Base-by-base conservation (phyloP, 2,797 vertebrate species). In the Columba guinea region DNA sequence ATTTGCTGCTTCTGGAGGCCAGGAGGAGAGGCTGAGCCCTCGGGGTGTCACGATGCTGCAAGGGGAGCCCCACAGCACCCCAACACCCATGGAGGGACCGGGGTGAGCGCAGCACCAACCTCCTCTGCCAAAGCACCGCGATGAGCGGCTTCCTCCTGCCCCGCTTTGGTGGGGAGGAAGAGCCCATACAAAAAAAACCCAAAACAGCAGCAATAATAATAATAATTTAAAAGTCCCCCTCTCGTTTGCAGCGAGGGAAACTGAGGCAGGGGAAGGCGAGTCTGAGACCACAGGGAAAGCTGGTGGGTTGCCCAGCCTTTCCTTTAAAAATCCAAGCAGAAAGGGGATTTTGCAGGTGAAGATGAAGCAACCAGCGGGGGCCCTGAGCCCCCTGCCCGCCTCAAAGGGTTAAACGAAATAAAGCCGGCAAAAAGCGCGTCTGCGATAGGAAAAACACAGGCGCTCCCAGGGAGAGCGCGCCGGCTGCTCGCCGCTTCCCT, bases 401-500 rank as follows among this genome's bases (percentile, higher is more conserved):
- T 71, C 55, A 34, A 95, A 94, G 94, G 93, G 95, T 96, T 97
- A 94, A 94, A 83, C 60, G 92, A 93, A 83, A 67, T 30, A 68
- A 91, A 93, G 91, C 65, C 34, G 9, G 80, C 71, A 90, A 87
- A 87, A 96, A 44, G 84, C 11, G 63, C 75, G 52, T 52, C 74
- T 55, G 95, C 86, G 90, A 91, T 84, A 89, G 91, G 94, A 88
- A 94, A 93, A 94, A 88, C 87, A 95, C 89, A 81, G 86, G 20
- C 11, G 80, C 93, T 96, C 94, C 83, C 94, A 89, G 95, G 95
- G 95, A 94, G 86, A 90, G 81, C 80, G 69, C 79, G 92, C 89
- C 93, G 94, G 94, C 94, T 96, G 95, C 96, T 97, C 94, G 93
- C 94, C 41, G 94, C 44, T 84, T 95, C 93, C 78, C 73, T 95